Base-by-base conservation (phyloP, 2,797 vertebrate genomes). In the Telmatherina bonti region DNA sequence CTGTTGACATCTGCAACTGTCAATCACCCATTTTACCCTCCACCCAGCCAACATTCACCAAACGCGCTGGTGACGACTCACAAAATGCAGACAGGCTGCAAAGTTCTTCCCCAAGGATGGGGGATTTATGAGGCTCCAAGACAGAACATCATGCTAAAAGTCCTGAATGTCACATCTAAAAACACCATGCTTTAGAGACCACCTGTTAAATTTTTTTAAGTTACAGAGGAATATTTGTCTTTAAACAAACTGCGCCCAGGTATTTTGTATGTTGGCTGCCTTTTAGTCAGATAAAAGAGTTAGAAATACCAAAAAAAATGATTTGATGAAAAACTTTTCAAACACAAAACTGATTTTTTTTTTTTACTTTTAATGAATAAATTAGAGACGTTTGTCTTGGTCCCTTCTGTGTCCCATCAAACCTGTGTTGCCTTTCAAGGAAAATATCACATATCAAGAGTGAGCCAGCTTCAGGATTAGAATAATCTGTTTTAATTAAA, bases 1-100 rank as follows among this genome's bases (percentile, higher is more conserved):
- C 91, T 93, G 92, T 89, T 88, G 66, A 89, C 91, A 91, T 90
- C 84, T 94, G 92, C 82, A 88, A 67, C 81, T 86, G 91, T 93
- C 93, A 91, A 76, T 95, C 88, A 93, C 62, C 64, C 56, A 35
- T 6, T 45, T 41, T 43, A 3, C 29, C 26, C 69, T n/a, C 11
- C 58, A 29, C 31, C 63, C 47, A 26, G 54, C 43, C 64, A 26
- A 27, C 41, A 24, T 45, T 51, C 31, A 57, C 31, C 24, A 52
- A 49, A 77, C 70, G 75, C 62, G 59, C 59, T 47, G 45, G n/a
- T 47, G 45, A 47, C 7, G 18, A 45, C 43, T 20, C 49, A 68
- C 27, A 56, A 35, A 26, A 47, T 24, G 51, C 52, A 58, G 10
- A 22, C 26, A 63, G n/a, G 63, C 53, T 54, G 49, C 29, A 63